Base-by-base conservation (phyloP, 30 jellyfish, hydroid and myxozoan genomes). In the Morbakka virulenta region DNA sequence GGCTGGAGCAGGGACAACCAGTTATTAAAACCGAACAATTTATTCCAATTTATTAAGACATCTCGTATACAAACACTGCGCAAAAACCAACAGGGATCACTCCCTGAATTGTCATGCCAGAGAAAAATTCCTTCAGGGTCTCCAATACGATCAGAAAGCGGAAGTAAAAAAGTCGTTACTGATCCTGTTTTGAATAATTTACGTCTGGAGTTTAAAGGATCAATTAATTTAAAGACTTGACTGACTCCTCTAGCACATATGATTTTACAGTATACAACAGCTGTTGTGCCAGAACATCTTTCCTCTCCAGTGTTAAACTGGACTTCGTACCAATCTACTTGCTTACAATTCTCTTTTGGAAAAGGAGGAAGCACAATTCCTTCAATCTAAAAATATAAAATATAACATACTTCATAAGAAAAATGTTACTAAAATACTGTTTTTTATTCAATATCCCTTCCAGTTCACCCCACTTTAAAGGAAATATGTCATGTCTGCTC, bases 81-180 rank as follows among this genome's bases (percentile, higher is more conserved):
- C 0, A 77, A 74, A 29, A 77, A 64, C 89, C 89, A 77, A 21
- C 81, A 77, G 1, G 89, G 89, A 21, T 77, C 26, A 2, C 32
- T 27, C 28, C 89, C 89, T 4, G 89, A 28, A 32, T 52, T 30
- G 64, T 77, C 89, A 36, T 77, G 89, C 89, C 89, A 77, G 0
- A 77, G 64, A 36, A 64, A 81, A n/a, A 77, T 30, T 29, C 80
- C 89, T 14, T 12, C 20, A 12, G 89, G 89, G 2, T 30, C 27
- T 20, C 89, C 89, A 14, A 77, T 77, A 29, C 33, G 35, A 47
- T 68, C 50, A 4, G 89, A 63, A 3, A 77, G 64, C 0, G 89
- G 41, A 2, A 63, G 31, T 21, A 77, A 33, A 31, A 77, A 77
- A 2, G 4, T 28, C 52, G 50, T 52, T 25, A 77, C 66, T 14